Conservation (phyloP, 2,888 invertebrate genomes). For the Trichopria drosophilae region DNA sequence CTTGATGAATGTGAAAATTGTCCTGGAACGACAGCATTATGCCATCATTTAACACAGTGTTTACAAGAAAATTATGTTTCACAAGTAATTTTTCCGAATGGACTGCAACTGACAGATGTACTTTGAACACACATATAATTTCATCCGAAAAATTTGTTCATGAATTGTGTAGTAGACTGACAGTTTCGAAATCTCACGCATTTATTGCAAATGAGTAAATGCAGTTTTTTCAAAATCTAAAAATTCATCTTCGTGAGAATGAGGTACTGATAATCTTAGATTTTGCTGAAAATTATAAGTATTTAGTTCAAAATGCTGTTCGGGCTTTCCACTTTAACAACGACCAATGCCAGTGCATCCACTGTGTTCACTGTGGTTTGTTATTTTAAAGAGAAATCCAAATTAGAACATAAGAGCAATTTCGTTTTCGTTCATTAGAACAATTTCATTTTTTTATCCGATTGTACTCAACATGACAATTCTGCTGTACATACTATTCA, state of each 20-base stretch:
- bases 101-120: no score
- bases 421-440: no score
- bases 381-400: neutral
- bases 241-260: slow-evolving; percentile 1
- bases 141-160: no score
- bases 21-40: neutral
- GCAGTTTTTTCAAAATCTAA: slow-evolving; percentile 1
- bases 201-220: no score
- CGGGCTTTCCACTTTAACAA: no score
- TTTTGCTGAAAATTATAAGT: slow-evolving; percentile 2
- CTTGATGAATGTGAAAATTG: neutral
- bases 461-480: neutral
- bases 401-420: no score
- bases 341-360: no score
- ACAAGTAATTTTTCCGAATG: no score
- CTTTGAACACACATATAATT: no score
- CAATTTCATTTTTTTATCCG: no score
- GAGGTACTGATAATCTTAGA: neutral
- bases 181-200: no score
- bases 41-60: neutral
- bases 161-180: neutral
- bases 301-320: neutral
- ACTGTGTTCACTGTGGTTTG: no score
- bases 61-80: neutral
- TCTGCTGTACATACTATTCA: neutral